phyloP scores from a whole-genome alignment of 2,888 invertebrate genomes.

The Drosophila parthenogenetica region DNA sequence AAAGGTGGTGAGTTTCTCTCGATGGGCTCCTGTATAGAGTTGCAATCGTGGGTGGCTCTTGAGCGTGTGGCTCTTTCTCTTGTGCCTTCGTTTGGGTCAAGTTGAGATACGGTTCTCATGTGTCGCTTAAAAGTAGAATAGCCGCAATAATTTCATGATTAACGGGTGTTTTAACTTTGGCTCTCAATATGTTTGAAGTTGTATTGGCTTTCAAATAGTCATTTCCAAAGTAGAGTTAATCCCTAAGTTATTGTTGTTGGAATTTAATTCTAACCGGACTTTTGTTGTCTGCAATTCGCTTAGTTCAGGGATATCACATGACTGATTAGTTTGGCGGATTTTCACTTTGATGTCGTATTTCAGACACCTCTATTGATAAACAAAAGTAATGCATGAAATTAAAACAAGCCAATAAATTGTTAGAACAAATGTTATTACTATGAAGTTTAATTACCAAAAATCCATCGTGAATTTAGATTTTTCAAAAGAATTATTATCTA shows the following conservation, averaged over 20 bases:
- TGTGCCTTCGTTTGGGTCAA: conserved; percentile 61
- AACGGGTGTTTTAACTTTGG: conserved; percentile 47
- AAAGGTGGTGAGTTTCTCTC: conserved; percentile 62
- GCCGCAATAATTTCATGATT: conserved; percentile 60
- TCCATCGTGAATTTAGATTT: too few relatives aligned
- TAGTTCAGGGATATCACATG: conserved; percentile 69
- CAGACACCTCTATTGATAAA: conserved; percentile 10
- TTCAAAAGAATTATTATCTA: neutral
- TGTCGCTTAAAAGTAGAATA: conserved; percentile 37
- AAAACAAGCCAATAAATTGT: too few relatives aligned
- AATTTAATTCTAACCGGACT: conserved; percentile 7
- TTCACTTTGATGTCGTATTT: conserved; percentile 47
- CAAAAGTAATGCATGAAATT: neutral
- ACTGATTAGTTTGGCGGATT: conserved; percentile 17
- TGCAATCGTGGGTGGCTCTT: conserved; percentile 16
- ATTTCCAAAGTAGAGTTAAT: conserved; percentile 41
- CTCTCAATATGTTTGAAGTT: conserved; percentile 48
- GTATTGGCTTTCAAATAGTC: conserved; percentile 57
- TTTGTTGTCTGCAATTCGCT: conserved; percentile 30
- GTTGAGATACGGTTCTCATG: conserved; percentile 41
- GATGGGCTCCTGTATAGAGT: conserved; percentile 23
- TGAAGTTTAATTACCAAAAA: too few relatives aligned
- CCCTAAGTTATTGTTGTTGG: conserved; percentile 29
- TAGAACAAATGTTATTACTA: too few relatives aligned
- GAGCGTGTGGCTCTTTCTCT: conserved; percentile 15